These are phyloP conservation scores for Conops quadrifasciatus DNA, from an alignment of 2,888 invertebrate genomes.

Conservation along the genomic window DNA sequence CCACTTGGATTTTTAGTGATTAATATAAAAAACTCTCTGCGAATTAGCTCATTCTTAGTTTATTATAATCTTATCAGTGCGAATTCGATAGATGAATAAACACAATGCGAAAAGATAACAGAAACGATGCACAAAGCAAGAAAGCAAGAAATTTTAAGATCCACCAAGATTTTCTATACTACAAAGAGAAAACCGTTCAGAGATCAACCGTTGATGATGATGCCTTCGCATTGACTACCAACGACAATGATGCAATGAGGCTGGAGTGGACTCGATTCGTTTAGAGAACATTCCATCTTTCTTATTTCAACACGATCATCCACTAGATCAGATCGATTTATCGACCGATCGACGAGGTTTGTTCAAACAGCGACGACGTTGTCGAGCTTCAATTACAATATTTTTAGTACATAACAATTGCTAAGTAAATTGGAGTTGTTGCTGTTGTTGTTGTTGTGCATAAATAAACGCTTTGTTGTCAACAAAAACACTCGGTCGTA, in stretches of 20 bases:
- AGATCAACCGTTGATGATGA: too few species aligned
- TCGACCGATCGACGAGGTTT: not conserved
- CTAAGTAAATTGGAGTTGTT: not conserved
- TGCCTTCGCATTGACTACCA: not conserved
- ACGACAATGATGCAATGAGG: slow-evolving; percentile 4
- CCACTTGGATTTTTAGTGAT: too few species aligned
- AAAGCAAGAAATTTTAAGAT: too few species aligned
- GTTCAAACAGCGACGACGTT: not conserved
- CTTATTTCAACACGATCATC: not conserved
- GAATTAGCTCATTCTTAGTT: too few species aligned
- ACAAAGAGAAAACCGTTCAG: too few species aligned
- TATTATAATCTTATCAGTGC: too few species aligned
- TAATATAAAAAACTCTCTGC: too few species aligned
- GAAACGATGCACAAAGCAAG: too few species aligned
- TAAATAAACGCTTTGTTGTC: not conserved
- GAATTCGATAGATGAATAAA: too few species aligned
- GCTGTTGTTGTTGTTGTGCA: not conserved
- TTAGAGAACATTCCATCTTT: not conserved
- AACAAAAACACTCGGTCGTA: too few species aligned
- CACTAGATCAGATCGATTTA: not conserved
- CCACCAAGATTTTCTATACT: too few species aligned
- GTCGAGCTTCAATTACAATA: not conserved
- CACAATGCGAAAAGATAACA: too few species aligned
- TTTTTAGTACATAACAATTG: not conserved
- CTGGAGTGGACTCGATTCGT: slow-evolving; percentile 13